Evolutionary conservation across 2,113 vertebrate genomes (phyloP).

Genomic region (Microtus richardsoni): DNA sequence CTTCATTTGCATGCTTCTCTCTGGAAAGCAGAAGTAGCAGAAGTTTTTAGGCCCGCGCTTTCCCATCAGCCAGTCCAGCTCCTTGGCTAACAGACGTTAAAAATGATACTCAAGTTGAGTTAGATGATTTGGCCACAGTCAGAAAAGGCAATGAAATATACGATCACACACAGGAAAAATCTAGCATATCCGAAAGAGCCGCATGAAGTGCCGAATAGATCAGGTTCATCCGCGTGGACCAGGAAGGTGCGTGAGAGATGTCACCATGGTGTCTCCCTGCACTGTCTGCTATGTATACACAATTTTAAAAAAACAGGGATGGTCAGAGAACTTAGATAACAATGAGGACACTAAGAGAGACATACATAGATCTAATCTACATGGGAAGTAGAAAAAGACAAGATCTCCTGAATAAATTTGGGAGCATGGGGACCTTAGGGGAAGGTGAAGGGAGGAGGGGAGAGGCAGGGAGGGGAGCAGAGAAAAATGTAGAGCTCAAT

Average conservation of each 20-base stretch:
- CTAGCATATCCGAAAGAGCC: not conserved
- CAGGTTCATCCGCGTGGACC: not conserved
- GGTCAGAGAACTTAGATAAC: too few species aligned
- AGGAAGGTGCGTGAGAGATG: not conserved
- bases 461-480: too few species aligned
- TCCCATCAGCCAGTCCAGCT: not conserved
- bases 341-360: too few species aligned
- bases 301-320: conserved; percentile 2
- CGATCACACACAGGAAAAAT: not conserved
- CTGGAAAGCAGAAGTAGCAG: not conserved
- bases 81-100: not conserved
- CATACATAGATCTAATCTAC: too few species aligned
- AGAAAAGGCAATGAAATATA: not conserved
- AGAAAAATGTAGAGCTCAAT: too few species aligned
- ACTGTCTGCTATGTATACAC: not conserved
- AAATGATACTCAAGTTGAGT: not conserved
- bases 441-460: too few species aligned
- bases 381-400: too few species aligned
- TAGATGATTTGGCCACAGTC: not conserved
- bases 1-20: not conserved
- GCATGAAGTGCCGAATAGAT: not conserved
- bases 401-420: too few species aligned
- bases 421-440: too few species aligned
- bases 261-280: not conserved
- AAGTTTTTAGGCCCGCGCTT: not conserved